Percentiles rank a stretch among this genome's conserved stretches.
Evolutionary conservation across 2,888 invertebrate species (phyloP).

Genomic region (Therioaphis trifolii): DNA sequence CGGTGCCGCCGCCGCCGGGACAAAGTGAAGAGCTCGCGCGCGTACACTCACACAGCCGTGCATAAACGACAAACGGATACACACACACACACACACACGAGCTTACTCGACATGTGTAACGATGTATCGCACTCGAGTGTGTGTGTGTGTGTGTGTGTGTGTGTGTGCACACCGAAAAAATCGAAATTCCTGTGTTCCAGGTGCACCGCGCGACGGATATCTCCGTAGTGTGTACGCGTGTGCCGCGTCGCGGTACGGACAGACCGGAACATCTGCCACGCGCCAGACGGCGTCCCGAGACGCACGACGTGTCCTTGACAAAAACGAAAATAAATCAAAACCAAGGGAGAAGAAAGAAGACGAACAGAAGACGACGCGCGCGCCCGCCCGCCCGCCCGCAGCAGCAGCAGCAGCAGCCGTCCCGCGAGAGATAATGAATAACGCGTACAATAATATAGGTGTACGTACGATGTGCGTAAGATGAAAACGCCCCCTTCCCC

Average conservation of each 20-base stretch:
- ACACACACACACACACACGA: not conserved
- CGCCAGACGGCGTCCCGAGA: conserved; percentile 49
- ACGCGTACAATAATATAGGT: not conserved
- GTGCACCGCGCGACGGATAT: not conserved
- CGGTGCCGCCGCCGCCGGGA: too few relatives aligned
- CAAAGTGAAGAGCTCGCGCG: too few relatives aligned
- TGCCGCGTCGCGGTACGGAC: not conserved
- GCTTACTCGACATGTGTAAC: too few relatives aligned
- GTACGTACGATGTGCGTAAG: too few relatives aligned
- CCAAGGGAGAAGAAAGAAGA: not conserved
- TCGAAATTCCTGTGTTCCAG: conserved; percentile 53
- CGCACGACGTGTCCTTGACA: not conserved
- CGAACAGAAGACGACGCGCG: not conserved
- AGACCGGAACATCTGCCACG: conserved; percentile 62
- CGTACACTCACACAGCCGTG: not conserved
- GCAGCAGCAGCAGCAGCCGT: not conserved
- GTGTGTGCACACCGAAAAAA: not conserved
- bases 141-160: too few relatives aligned
- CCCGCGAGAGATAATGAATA: not conserved
- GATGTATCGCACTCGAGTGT: too few relatives aligned
- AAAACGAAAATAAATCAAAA: conserved; percentile 6
- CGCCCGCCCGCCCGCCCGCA: too few relatives aligned
- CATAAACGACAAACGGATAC: not conserved
- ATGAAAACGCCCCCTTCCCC: too few relatives aligned
- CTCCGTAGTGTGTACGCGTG: not conserved